Conservation (phyloP, 2,797 vertebrate species). For the Hemibagrus guttatus region DNA sequence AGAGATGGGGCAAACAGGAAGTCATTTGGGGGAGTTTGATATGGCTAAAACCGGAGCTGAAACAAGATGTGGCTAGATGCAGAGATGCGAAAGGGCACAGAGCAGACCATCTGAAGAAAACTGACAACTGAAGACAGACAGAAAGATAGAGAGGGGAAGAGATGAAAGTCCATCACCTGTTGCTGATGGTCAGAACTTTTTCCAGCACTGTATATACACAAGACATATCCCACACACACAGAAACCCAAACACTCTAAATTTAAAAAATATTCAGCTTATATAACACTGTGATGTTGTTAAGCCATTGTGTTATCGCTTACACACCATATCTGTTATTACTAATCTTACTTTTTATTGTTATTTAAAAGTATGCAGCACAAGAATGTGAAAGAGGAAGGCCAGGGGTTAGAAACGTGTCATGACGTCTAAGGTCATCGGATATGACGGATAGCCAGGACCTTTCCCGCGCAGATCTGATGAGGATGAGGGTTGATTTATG, state of each 20-base stretch:
- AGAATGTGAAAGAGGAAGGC: background rate
- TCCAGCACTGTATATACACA: background rate
- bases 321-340: background rate
- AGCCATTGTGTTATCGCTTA: background rate
- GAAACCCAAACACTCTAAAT: too few species aligned
- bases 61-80: slow-evolving; percentile 12
- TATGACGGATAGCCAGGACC: background rate
- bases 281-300: background rate
- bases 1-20: slow-evolving; percentile 23
- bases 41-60: slow-evolving; percentile 17
- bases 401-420: background rate
- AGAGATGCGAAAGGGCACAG: background rate
- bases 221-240: too few species aligned
- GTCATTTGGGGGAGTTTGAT: slow-evolving; percentile 18
- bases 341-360: background rate
- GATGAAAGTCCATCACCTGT: background rate
- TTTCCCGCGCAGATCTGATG: background rate
- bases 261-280: background rate
- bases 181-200: background rate
- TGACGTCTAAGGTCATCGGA: slow-evolving; percentile 9
- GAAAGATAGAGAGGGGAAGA: background rate
- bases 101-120: background rate
- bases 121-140: background rate
- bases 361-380: background rate
- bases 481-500: slow-evolving; percentile 5